Base-by-base conservation (phyloP, 2,888 invertebrate genomes). In the Lasioglossum villosulum region DNA sequence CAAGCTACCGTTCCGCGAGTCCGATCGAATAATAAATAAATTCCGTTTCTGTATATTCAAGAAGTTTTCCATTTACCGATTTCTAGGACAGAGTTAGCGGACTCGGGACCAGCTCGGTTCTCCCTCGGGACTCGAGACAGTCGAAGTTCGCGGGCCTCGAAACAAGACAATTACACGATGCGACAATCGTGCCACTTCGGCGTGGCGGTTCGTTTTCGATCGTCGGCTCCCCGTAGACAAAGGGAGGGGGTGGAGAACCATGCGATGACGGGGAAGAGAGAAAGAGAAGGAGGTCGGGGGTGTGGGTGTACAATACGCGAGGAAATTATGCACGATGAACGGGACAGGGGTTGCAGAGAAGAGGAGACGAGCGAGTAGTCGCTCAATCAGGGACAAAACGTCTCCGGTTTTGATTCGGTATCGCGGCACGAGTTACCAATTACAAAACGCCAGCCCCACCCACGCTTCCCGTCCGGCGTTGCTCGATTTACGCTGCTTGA, bases 311-410 rank as follows among this genome's bases (percentile, higher is more conserved):
- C 84, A 83, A 86, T 89, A 75, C 83, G 73, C 71, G 85, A 85
- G 85, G 72, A 87, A 90, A 90, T 90, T 87, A 85, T 80, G 85
- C 88, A 48, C 79, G 72, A 83, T 70, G 82, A 86, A 79, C 80
- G 79, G 37, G 88, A 76, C 85, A 27, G 27, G 59, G 27, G 59
- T 5, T 27, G 59, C 27, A 5, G 14, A 5, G 59, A 59, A 27
- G 59, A 27, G 59, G 5, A 27, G 27, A 5, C 27, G 27, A 27
- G 30, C 59, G 27, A 52, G 52, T 10, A 72, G 72, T 70, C 74
- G 73, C 70, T 84, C 85, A 23, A 78, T 84, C 84, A n/a, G 37
- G 45, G 75, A 84, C 84, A 78, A 84, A 85, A 85, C 84, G 78
- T 79, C 79, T 75, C 76, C 82, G 82, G 74, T 79, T 76, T 82